These are phyloP conservation scores for Timema cristinae DNA, from an alignment of 2,888 invertebrate species.

Conservation along the genomic window DNA sequence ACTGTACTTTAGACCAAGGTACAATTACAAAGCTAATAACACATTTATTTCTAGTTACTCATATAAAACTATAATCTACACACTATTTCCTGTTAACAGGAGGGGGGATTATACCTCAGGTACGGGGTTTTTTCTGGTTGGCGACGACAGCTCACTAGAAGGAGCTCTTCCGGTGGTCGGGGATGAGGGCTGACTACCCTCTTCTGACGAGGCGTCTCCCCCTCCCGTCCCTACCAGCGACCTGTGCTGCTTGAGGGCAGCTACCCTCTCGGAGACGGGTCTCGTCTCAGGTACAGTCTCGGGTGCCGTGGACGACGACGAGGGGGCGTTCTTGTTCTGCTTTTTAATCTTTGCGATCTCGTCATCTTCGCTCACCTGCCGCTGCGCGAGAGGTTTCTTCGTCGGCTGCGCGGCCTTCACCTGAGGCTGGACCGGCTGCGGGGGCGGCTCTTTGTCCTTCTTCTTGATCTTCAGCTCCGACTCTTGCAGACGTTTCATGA, in stretches of 20 bases:
- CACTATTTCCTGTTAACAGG: neutral
- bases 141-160: conserved; percentile 45
- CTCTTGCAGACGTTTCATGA: conserved; percentile 84
- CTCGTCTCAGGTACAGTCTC: conserved; percentile 46
- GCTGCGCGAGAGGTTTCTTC: conserved; percentile 48
- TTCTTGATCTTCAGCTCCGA: conserved; percentile 49
- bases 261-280: conserved; percentile 48
- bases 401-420: conserved; percentile 34
- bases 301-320: conserved; percentile 10
- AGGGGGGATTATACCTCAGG: conserved; percentile 58
- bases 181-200: conserved; percentile 20
- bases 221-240: neutral
- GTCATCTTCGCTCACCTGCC: conserved; percentile 85
- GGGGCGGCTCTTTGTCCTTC: conserved; percentile 53
- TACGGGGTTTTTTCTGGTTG: conserved; percentile 65
- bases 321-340: conserved; percentile 67
- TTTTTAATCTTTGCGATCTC: conserved; percentile 84
- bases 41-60: too few species aligned
- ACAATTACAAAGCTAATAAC: too few species aligned
- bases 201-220: conserved; percentile 15
- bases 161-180: conserved; percentile 21
- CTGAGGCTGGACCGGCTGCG: conserved; percentile 41
- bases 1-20: too few species aligned
- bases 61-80: too few species aligned
- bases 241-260: conserved; percentile 41